These are phyloP conservation scores for Accipiter cooperii DNA, from an alignment of 2,113 vertebrate genomes.

Conservation along the genomic window DNA sequence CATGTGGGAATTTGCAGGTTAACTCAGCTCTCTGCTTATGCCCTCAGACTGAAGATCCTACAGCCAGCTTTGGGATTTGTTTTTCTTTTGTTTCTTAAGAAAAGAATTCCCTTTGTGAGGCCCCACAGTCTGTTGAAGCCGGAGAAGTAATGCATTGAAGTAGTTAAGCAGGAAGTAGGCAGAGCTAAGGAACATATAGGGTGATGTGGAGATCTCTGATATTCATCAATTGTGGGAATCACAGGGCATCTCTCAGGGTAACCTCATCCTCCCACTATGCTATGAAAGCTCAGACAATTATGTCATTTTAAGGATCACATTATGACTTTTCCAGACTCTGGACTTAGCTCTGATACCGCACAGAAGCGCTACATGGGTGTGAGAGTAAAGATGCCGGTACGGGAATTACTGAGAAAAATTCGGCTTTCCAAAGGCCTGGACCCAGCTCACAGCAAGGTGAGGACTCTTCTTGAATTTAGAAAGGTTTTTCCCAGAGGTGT, in stretches of 20 bases:
- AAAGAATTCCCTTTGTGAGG: background rate
- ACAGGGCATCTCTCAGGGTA: background rate
- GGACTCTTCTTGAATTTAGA: background rate
- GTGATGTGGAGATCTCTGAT: background rate
- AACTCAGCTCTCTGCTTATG: background rate
- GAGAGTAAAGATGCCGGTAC: conserved; percentile 82
- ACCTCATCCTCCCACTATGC: background rate
- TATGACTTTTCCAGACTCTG: conserved; percentile 48
- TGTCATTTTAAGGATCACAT: background rate
- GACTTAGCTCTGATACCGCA: background rate
- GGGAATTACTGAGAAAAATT: conserved; percentile 77
- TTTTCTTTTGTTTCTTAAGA: background rate
- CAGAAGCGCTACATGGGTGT: conserved; percentile 81
- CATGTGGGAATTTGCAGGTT: background rate
- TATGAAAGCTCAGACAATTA: background rate
- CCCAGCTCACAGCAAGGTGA: conserved; percentile 65
- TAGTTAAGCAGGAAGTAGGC: background rate
- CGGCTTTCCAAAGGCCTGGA: conserved; percentile 71
- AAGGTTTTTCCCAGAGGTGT: background rate
- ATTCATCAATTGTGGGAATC: background rate
- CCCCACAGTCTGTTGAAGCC: background rate
- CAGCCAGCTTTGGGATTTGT: background rate
- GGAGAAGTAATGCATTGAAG: background rate
- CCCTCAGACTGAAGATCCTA: background rate
- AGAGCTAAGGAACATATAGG: background rate